phyloP scores from a whole-genome alignment of 2,888 invertebrate species.

The Holacanthella duospinosa region DNA sequence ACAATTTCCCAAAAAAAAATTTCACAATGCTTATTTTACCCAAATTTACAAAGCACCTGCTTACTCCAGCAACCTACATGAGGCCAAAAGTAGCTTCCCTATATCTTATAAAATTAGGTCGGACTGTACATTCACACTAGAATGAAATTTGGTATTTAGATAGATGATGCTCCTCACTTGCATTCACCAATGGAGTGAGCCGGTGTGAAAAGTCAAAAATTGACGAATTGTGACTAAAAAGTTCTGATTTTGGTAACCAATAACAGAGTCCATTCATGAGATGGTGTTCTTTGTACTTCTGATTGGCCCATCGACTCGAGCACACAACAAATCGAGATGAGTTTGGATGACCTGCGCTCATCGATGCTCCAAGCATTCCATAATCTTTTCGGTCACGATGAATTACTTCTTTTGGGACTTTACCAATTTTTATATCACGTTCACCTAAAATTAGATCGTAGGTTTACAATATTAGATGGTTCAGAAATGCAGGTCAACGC shows the following conservation, averaged over 20 bases:
- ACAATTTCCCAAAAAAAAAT: too few relatives aligned
- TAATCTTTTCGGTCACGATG: constrained; percentile 28
- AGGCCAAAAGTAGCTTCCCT: too few relatives aligned
- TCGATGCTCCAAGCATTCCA: constrained; percentile 35
- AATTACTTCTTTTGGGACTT: constrained; percentile 5
- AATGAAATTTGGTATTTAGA: too few relatives aligned
- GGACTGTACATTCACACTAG: too few relatives aligned
- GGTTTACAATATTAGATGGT: not conserved
- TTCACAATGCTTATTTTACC: too few relatives aligned
- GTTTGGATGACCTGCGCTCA: constrained; percentile 16
- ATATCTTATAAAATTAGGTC: too few relatives aligned
- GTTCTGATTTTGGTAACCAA: constrained; percentile 22
- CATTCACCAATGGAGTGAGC: constrained; percentile 21
- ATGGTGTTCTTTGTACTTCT: constrained; percentile 21
- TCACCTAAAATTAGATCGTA: not conserved
- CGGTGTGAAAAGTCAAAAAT: constrained; percentile 15
- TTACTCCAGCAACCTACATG: too few relatives aligned
- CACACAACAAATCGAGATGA: constrained; percentile 28
- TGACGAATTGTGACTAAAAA: constrained; percentile 6
- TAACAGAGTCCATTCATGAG: constrained; percentile 38
- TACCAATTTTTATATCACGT: not conserved
- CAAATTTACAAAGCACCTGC: too few relatives aligned
- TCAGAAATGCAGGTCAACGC: not conserved
- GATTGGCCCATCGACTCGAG: constrained; percentile 37
- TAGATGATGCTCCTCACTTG: constrained; percentile 19